Percentiles rank a stretch among this genome's conserved stretches.
Evolutionary conservation across 2,888 invertebrate genomes (phyloP).

Genomic region (Ceramica pisi): DNA sequence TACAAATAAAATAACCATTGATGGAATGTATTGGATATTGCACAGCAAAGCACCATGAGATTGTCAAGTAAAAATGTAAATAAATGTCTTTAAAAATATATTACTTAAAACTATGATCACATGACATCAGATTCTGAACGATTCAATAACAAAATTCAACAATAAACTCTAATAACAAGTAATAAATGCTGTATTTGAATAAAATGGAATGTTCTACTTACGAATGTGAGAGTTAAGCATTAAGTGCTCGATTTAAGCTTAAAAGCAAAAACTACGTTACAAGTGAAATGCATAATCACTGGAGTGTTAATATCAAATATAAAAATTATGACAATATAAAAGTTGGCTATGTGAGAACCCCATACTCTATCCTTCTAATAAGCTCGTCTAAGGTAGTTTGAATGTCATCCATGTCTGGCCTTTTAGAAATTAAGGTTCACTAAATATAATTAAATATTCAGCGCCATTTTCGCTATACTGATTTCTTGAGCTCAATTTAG

Average conservation of each 20-base stretch:
- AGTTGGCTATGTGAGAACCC: slow-evolving; percentile 8
- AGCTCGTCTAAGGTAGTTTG: neutral
- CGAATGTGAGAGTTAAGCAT: slow-evolving; percentile 36
- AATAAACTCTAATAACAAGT: slow-evolving; percentile 59
- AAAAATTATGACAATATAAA: slow-evolving; percentile 38
- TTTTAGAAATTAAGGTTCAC: slow-evolving; percentile 6
- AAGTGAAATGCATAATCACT: slow-evolving; percentile 11
- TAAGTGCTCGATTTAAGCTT: slow-evolving; percentile 40
- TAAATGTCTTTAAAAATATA: slow-evolving; percentile 48
- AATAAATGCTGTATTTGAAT: slow-evolving; percentile 52
- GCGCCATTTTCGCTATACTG: neutral
- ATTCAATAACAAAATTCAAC: slow-evolving; percentile 58
- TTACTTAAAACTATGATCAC: slow-evolving; percentile 67
- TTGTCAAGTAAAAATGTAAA: slow-evolving; percentile 60
- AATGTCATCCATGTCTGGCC: neutral
- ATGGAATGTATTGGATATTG: slow-evolving; percentile 66
- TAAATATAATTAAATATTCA: slow-evolving; percentile 7
- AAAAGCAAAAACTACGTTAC: neutral
- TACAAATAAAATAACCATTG: slow-evolving; percentile 30
- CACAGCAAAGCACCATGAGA: slow-evolving; percentile 67
- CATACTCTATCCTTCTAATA: slow-evolving; percentile 1
- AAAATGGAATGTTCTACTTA: slow-evolving; percentile 59
- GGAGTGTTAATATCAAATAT: slow-evolving; percentile 23
- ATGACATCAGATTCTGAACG: slow-evolving; percentile 64
- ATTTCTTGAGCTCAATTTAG: neutral